A percentile compares a stretch with the other conserved stretches of the same genome.
Evolutionary conservation across 2,888 invertebrate genomes (phyloP).

Genomic region (Trichopoda pennipes): DNA sequence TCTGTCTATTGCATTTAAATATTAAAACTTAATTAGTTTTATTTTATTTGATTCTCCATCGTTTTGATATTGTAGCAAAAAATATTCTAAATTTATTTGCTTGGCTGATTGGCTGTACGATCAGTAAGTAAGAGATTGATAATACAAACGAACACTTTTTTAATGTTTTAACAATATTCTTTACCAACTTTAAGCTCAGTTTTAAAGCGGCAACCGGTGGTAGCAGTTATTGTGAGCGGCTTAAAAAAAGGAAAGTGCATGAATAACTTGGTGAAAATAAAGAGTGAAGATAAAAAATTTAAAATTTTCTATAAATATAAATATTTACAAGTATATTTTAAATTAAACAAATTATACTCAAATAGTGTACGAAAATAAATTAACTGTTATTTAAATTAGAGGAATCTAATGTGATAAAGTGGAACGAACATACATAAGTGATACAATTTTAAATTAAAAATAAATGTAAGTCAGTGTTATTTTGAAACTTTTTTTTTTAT

Average conservation of each 20-base stretch:
- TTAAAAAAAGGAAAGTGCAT: constrained; percentile 20
- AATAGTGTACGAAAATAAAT: too few species aligned
- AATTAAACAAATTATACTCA: background rate
- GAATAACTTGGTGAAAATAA: constrained; percentile 17
- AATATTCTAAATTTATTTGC: constrained; percentile 19
- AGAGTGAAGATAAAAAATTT: constrained; percentile 4
- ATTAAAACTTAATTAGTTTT: background rate
- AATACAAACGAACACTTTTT: constrained; percentile 12
- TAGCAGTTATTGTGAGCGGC: constrained; percentile 73
- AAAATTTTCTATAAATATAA: constrained; percentile 18
- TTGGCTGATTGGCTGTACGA: background rate
- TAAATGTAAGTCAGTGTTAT: constrained; percentile 56
- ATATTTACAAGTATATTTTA: background rate
- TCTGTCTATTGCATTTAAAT: background rate
- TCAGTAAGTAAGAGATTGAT: constrained; percentile 15
- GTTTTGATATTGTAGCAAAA: constrained; percentile 9
- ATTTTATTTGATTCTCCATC: background rate
- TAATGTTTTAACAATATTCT: constrained; percentile 54
- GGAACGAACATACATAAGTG: background rate
- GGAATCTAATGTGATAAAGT: too few species aligned
- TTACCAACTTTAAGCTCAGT: constrained; percentile 74
- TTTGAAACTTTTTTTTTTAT: constrained; percentile 41
- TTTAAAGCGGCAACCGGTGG: constrained; percentile 75
- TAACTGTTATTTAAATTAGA: background rate
- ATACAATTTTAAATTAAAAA: background rate